These are phyloP conservation scores for Orthosia incerta DNA, from an alignment of 2,888 invertebrate species.

Conservation along the genomic window DNA sequence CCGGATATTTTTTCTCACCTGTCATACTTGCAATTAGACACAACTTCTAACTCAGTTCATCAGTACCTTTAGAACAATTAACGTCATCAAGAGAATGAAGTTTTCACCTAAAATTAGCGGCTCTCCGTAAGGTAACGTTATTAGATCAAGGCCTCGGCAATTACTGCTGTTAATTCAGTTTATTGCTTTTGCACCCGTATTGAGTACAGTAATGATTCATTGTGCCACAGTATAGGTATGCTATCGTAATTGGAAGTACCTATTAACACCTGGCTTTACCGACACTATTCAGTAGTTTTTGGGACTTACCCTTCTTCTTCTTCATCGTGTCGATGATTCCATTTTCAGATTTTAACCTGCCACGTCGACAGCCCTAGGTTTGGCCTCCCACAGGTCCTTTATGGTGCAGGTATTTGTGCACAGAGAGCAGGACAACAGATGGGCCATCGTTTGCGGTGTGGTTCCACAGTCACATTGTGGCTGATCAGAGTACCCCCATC, in stretches of 20 bases:
- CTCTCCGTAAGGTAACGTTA: slow-evolving; percentile 10
- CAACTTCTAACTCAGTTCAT: slow-evolving; percentile 19
- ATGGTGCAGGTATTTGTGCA: too few relatives aligned
- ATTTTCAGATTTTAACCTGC: too few relatives aligned
- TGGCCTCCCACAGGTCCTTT: too few relatives aligned
- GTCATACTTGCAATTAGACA: background rate
- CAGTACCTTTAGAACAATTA: slow-evolving; percentile 35
- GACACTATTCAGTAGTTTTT: background rate
- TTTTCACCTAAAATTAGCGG: slow-evolving; percentile 50
- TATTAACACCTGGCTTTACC: background rate
- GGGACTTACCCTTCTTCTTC: too few relatives aligned
- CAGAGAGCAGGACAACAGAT: too few relatives aligned
- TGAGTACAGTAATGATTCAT: slow-evolving; percentile 11
- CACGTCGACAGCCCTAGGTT: too few relatives aligned
- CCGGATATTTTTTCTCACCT: too few relatives aligned
- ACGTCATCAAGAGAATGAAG: slow-evolving; percentile 26
- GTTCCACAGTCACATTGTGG: too few relatives aligned
- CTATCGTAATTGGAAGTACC: background rate
- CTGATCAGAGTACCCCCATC: too few relatives aligned
- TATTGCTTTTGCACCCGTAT: slow-evolving; percentile 24
- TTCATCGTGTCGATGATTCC: too few relatives aligned
- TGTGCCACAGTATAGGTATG: background rate
- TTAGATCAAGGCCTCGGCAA: slow-evolving; percentile 44
- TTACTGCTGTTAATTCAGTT: slow-evolving; percentile 31
- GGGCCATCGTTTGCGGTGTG: too few relatives aligned